Evolutionary conservation across 2,113 vertebrate genomes (phyloP).

Genomic region (Dicerorhinus sumatrensis): DNA sequence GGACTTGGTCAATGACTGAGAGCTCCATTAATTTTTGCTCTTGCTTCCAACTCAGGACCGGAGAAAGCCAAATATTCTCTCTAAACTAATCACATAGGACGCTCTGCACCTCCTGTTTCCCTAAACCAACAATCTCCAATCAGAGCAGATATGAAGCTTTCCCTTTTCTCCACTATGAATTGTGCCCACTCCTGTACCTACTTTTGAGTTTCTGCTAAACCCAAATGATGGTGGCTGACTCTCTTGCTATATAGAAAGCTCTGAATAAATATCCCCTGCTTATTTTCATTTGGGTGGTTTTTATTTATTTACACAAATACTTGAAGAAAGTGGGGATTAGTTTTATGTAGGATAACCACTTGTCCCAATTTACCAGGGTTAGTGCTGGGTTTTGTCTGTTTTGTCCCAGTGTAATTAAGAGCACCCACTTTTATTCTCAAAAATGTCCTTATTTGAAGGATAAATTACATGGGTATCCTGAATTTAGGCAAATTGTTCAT

Average conservation of each 20-base stretch:
- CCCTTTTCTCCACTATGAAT: not conserved
- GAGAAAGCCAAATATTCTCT: not conserved
- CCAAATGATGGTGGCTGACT: not conserved
- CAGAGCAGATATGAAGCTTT: not conserved
- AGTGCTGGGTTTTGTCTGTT: not conserved
- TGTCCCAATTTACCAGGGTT: not conserved
- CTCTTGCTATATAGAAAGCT: not conserved
- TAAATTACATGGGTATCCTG: not conserved
- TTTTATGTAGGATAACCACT: not conserved
- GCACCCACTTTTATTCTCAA: not conserved
- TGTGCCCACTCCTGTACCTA: not conserved
- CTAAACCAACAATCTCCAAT: not conserved
- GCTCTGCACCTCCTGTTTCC: not conserved
- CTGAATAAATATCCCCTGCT: not conserved
- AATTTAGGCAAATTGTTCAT: constrained; percentile 16
- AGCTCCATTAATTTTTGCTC: not conserved
- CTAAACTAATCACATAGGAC: not conserved
- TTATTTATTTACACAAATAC: constrained; percentile 47
- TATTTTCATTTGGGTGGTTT: not conserved
- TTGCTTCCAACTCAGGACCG: not conserved
- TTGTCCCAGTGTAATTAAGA: not conserved
- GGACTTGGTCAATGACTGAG: not conserved
- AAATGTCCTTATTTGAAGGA: constrained; percentile 25
- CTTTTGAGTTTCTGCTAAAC: constrained; percentile 19
- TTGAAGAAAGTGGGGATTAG: not conserved